Evolutionary conservation across 2,797 vertebrate genomes (phyloP).

Genomic region (Acanthopagrus latus): DNA sequence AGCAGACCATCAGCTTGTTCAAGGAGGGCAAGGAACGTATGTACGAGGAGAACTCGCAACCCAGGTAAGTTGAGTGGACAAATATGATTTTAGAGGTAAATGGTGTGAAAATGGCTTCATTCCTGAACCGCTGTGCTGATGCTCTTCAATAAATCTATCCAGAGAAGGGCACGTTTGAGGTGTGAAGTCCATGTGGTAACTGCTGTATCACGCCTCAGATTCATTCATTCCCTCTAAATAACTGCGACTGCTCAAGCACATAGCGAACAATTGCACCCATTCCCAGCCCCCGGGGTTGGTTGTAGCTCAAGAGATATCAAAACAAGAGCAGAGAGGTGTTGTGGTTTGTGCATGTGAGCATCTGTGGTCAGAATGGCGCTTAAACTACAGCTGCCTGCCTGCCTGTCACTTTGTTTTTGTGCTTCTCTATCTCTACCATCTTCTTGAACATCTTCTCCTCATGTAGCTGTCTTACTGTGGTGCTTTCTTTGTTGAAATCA

Average conservation of each 20-base stretch:
- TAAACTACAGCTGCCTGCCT: conserved; percentile 71
- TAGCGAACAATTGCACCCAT: conserved; percentile 35
- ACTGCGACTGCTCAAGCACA: conserved; percentile 10
- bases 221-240: conserved; percentile 42
- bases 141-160: conserved; percentile 9
- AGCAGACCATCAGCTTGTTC: conserved; percentile 99
- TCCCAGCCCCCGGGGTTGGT: conserved; percentile 16
- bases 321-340: conserved; percentile 58
- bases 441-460: conserved; percentile 34
- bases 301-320: conserved; percentile 60
- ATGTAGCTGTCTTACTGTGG: conserved; percentile 31
- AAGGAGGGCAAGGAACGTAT: conserved; percentile 98
- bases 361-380: conserved; percentile 71
- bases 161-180: background rate
- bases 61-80: conserved; percentile 86
- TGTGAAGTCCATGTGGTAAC: conserved; percentile 4
- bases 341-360: conserved; percentile 71
- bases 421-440: conserved; percentile 57
- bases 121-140: background rate
- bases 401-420: conserved; percentile 57
- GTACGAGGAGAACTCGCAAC: conserved; percentile 99
- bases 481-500: conserved; percentile 9
- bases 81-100: background rate
- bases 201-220: background rate
- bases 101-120: background rate